Evolutionary conservation across 2,113 vertebrate genomes (phyloP).

Genomic region (Ophiodon elongatus): DNA sequence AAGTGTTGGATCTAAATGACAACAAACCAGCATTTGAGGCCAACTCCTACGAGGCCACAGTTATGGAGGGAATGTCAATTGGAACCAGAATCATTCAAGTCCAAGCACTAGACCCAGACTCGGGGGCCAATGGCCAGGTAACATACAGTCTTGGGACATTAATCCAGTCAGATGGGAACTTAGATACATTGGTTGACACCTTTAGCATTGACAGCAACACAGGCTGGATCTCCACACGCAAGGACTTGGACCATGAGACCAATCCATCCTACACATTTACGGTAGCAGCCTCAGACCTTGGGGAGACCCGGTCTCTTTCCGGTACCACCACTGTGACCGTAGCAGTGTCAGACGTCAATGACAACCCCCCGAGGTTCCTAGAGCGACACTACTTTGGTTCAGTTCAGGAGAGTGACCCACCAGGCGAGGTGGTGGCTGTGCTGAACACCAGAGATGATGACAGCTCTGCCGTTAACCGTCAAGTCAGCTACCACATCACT

Average conservation of each 20-base stretch:
- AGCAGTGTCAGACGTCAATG: slow-evolving; percentile 93
- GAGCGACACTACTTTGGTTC: slow-evolving; percentile 90
- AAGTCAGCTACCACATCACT: slow-evolving; percentile 98
- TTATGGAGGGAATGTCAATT: slow-evolving; percentile 93
- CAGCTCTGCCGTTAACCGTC: slow-evolving; percentile 91
- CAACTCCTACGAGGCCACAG: slow-evolving; percentile 87
- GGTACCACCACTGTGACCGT: slow-evolving; percentile 90
- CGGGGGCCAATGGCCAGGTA: slow-evolving; percentile 94
- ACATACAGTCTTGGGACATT: slow-evolving; percentile 88
- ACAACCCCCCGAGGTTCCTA: slow-evolving; percentile 92
- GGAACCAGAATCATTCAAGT: slow-evolving; percentile 93
- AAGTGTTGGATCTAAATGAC: slow-evolving; percentile 94
- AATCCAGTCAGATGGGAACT: slow-evolving; percentile 78
- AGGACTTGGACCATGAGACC: slow-evolving; percentile 93
- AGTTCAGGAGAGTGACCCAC: slow-evolving; percentile 93
- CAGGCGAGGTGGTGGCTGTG: slow-evolving; percentile 95
- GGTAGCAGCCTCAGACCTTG: slow-evolving; percentile 94
- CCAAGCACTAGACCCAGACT: slow-evolving; percentile 90
- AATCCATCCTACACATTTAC: slow-evolving; percentile 90
- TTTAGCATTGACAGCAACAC: slow-evolving; percentile 94
- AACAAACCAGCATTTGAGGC: slow-evolving; percentile 94
- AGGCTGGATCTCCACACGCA: slow-evolving; percentile 95
- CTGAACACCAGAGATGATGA: slow-evolving; percentile 95
- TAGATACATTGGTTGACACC: slow-evolving; percentile 80
- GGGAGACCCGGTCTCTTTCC: slow-evolving; percentile 91